Evolutionary conservation across 1,140 invertebrate genomes (phyloP), one percentile per base, ranked within the genome.

Genomic region (Heterodera carotae): DNA sequence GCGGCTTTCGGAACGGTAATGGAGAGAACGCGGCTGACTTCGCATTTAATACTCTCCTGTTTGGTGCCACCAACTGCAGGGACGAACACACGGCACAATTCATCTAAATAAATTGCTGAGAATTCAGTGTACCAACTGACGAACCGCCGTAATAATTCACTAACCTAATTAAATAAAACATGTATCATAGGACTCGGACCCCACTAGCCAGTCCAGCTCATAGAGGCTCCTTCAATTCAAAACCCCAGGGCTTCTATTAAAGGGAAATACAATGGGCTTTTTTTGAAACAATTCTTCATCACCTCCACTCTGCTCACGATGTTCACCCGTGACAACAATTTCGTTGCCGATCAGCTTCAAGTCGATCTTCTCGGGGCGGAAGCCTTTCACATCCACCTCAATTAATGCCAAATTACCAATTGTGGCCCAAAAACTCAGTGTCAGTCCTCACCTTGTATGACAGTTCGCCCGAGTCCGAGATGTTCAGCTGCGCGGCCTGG

Each of bases 311-410:
- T 69, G 31, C 66, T 76, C 67, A 15, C 53, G 43, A 27, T 79
- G 78, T 48, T 79, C 69, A 3, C 76, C 78, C 8, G 25, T 25
- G 18, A 79, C 76, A 12, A 78, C 64, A 33, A 79, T 31, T n/a
- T 79, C 59, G 25, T 79, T 59, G 36, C 75, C 78, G 22, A 66
- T 36, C 43, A 79, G 39, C 27, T 79, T 76, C 22, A 79, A 76
- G 0, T 80, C 69, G 34, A 79, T 12, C 39, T 79, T 76, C 31
- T 79, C 69, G 34, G 75, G 78, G 18, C 68, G 60, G 27, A 78
- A 79, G 5, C 78, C 78, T 15, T 27, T 56, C 7, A 69, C 76
- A 69, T 78, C 76, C 10, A 78, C 77, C 48, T 53, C 0, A 53
- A 53, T 18, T 18, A 15, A 15, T 53, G 10, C 3, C 10, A 53